A percentile compares a stretch with the other conserved stretches of the same genome.
Conservation (phyloP, 2,888 invertebrate genomes). For the Habroteleia sp. region DNA sequence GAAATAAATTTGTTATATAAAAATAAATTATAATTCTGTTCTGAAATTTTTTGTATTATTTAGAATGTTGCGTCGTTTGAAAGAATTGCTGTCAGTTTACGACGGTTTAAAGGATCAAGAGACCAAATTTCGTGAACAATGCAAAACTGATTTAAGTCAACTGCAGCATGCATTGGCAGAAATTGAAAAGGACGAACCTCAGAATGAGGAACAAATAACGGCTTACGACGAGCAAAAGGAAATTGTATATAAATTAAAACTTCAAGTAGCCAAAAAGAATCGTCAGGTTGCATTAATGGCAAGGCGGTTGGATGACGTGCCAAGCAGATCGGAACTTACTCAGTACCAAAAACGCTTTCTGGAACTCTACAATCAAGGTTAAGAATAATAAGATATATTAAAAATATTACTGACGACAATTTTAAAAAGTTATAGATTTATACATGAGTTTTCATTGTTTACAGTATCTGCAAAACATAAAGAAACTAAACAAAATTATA, state of each 20-base stretch:
- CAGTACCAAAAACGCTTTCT: conserved; percentile 98
- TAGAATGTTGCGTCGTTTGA: conserved; percentile 81
- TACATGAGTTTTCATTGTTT: conserved; percentile 69
- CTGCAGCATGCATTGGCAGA: conserved; percentile 82
- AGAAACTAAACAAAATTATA: conserved; percentile 98
- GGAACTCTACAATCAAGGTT: conserved; percentile 96
- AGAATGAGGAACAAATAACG: conserved; percentile 81
- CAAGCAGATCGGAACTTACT: conserved; percentile 94
- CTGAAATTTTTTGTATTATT: conserved; percentile 22
- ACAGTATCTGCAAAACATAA: conserved; percentile 97
- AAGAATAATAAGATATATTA: conserved; percentile 8
- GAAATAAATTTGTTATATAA: too few species aligned
- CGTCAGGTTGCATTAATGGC: conserved; percentile 90
- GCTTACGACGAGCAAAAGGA: conserved; percentile 85
- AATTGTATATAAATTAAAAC: conserved; percentile 83
- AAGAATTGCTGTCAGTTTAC: conserved; percentile 85
- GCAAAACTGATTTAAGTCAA: conserved; percentile 85
- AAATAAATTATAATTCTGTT: too few species aligned
- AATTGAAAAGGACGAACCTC: conserved; percentile 80
- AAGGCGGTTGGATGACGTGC: conserved; percentile 94
- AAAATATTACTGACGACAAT: conserved; percentile 3
- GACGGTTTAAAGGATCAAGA: conserved; percentile 89
- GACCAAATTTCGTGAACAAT: conserved; percentile 87
- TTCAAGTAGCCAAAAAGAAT: conserved; percentile 90
- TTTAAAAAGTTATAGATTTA: not conserved